Base-by-base conservation (phyloP, 2,113 vertebrate species). In the Meriones unguiculatus region DNA sequence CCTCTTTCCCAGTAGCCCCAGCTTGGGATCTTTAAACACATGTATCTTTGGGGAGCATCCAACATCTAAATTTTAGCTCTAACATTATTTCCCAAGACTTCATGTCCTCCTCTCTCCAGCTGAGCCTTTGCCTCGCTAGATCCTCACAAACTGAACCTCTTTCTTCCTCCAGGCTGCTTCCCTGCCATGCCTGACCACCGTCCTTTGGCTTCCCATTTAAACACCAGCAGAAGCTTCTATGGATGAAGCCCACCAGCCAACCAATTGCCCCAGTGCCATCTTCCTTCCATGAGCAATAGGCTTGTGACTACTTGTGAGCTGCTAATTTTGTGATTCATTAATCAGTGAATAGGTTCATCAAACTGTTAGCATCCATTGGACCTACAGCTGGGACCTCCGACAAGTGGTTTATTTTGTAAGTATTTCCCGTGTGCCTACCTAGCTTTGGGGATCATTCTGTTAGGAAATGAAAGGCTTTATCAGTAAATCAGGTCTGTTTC, bases 291-390 rank as follows among this genome's bases (percentile, higher is more conserved):
- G n/a, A 89, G 7, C 76, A 18, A 0, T 17, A 28, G n/a, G 9
- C 25, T 64, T 15, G 1, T 14, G 28, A 2, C 65, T 93, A 13
- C n/a, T 93, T 30, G 41, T 30, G 17, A 82, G 30, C n/a, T 87
- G 70, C 30, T 62, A 30, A 38, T 57, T 92, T 90, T 54, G 6
- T 41, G 67, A 91, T 35, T 89, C 84, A 81, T 41, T 35, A 72
- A 72, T 96, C 73, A 64, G 59, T 84, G 76, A 67, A 94, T 38
- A 92, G 90, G 2, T 38, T 77, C 64, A 77, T 64, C 75, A 96
- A 93, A 94, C 72, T 54, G 65, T 86, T 89, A 69, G 59, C 65
- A 28, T 52, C 14, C 35, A 76, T 52, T 93, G 4, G 80, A 22
- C 0, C 0, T 35, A 62, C 3, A 82, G 30, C n/a, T 69, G 28